A percentile compares a stretch with the other conserved stretches of the same genome.
Conservation (phyloP, 2,888 invertebrate genomes). For the Protodeltote pygarga region DNA sequence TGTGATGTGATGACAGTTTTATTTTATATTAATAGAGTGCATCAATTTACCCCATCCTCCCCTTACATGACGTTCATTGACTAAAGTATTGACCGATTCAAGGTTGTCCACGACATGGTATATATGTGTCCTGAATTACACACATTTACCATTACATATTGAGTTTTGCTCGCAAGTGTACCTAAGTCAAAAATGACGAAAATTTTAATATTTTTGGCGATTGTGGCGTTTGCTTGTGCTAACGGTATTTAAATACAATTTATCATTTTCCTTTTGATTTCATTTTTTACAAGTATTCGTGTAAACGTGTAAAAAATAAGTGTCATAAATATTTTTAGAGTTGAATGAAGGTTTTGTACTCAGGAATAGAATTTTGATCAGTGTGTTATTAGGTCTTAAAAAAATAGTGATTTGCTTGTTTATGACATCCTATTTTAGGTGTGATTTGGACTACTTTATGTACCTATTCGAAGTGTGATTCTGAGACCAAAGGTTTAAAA, state of each 20-base stretch:
- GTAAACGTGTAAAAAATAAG: neutral
- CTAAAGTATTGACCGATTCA: constrained; percentile 24
- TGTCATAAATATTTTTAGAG: too few species aligned
- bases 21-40: neutral
- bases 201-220: constrained; percentile 27
- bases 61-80: constrained; percentile 8
- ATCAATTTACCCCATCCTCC: constrained; percentile 22
- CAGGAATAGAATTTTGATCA: too few species aligned
- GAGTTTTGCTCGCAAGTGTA: neutral
- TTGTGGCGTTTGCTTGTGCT: constrained; percentile 23
- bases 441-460: too few species aligned
- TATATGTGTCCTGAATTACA: constrained; percentile 23
- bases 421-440: too few species aligned
- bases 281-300: too few species aligned
- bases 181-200: constrained; percentile 25
- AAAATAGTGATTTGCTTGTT: too few species aligned
- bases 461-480: too few species aligned
- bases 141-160: constrained; percentile 15
- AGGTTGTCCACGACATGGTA: constrained; percentile 18
- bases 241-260: constrained; percentile 21
- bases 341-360: too few species aligned
- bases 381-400: too few species aligned
- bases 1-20: too few species aligned
- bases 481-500: too few species aligned
- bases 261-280: neutral